A percentile compares a stretch with the other conserved stretches of the same genome.
phyloP scores from a whole-genome alignment of 2,888 invertebrate species.

The Allolobophora icterica region DNA sequence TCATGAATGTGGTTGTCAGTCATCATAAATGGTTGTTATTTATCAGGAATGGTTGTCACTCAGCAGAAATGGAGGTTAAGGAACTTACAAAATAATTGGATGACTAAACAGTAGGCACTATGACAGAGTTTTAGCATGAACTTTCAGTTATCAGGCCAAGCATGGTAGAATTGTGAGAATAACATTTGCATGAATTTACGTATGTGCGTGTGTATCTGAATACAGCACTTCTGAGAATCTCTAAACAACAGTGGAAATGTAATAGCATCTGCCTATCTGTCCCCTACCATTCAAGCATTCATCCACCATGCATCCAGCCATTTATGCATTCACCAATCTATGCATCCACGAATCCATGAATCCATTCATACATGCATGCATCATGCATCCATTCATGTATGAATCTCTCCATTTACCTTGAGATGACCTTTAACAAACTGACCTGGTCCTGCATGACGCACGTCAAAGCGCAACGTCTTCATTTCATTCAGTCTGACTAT shows the following conservation, averaged over 20 bases:
- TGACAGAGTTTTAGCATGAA: too few species aligned
- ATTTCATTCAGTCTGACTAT: conserved; percentile 66
- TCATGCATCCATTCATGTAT: not conserved
- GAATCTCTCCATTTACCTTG: not conserved
- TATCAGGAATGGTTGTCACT: too few species aligned
- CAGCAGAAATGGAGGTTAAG: too few species aligned
- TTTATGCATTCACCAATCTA: not conserved
- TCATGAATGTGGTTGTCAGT: not conserved
- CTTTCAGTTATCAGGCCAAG: too few species aligned
- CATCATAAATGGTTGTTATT: not conserved
- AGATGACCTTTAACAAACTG: conserved; percentile 26
- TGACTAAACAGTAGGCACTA: too few species aligned
- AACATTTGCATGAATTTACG: too few species aligned
- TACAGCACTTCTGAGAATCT: too few species aligned
- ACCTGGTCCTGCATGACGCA: conserved; percentile 84
- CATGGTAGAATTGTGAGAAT: too few species aligned
- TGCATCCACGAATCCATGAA: not conserved
- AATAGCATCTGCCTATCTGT: not conserved
- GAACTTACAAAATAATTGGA: too few species aligned
- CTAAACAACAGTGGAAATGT: too few species aligned
- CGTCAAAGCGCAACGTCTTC: conserved; percentile 78
- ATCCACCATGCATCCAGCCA: not conserved
- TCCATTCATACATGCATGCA: not conserved
- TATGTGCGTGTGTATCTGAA: too few species aligned
- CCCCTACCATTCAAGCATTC: not conserved